Base-by-base conservation (phyloP, 2,888 invertebrate genomes). In the Apodemia duryi region DNA sequence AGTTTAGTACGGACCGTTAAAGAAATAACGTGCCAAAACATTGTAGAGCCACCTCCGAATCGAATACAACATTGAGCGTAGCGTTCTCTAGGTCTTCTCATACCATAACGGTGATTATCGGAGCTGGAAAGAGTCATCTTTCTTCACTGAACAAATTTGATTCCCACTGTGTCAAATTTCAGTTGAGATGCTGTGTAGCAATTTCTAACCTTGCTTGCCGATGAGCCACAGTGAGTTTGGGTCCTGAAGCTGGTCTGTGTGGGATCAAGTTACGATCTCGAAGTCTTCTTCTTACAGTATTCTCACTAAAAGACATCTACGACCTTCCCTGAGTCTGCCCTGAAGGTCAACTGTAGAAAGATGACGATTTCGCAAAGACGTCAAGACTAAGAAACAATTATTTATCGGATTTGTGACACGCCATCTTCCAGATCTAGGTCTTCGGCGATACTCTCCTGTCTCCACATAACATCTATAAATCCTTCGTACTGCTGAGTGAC, bases 391-490 rank as follows among this genome's bases (percentile, higher is more conserved):
- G 10, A 54, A 29, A 54, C 28, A 10, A 28, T 54, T 10, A 54
- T 54, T 29, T 9, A 9, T 38, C 4, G 35, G 11, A 6, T n/a
- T n/a, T 6, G 63, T 66, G 60, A 66, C 64, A 52, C 68, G 52
- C 63, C 69, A 65, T 65, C 65, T 63, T 67, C 70, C 66, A 32
- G 38, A 38, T n/a, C 61, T 7, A 10, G 21, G 61, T n/a, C 38
- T 61, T 63, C 68, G 62, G 64, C 66, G 67, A 52, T 68, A 69
- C 65, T 68, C 52, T 62, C 64, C 70, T 54, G 68, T 70, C 66
- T 68, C 67, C 21, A 67, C 54, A 63, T 64, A 68, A 51, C 69
- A 63, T 63, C 66, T 61, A 62, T 66, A 68, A 68, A 68, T 66
- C 66, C 68, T 9, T 11, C 7, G 52, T 28, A 63, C 32, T 51